Base-by-base conservation (phyloP, 2,888 invertebrate genomes). In the Cheilosia impressa region DNA sequence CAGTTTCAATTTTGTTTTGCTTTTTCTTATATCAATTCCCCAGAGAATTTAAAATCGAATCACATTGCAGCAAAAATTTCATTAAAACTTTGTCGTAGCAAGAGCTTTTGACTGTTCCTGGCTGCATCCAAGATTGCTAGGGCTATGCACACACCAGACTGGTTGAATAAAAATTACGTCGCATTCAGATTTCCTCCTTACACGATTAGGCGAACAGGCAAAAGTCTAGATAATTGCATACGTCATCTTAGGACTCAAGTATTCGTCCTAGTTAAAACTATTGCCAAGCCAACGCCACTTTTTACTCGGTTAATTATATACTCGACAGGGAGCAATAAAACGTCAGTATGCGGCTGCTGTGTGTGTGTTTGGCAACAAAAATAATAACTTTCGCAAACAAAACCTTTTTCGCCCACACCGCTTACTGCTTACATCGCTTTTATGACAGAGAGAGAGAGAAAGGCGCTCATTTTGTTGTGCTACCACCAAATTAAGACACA, bases 31-130 rank as follows among this genome's bases (percentile, higher is more conserved):
- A 55, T 34, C 66, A 73, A 72, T 72, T 50, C 41, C 24, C 57
- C 4, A 52, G 66, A 13, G 81, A 85, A 85, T 77, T 81, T 85
- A 80, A 80, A 85, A 85, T 85, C 85, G 85, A 85, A 85, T 85
- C 80, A 85, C 81, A 81, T 80, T 72, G 72, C 85, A 81, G 81
- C 72, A 81, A 85, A 77, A 85, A 85, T 85, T 85, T 85, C 85
- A 85, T 85, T 85, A 85, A 85, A 85, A 85, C 81, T 85, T 85
- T 81, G 62, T 63, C 85, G 58, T 80, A 31, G 41, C 24, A 15
- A 62, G 31, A 75, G 43, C 69, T 84, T 83, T 84, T 69, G 66
- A 55, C 50, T 69, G 34, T 55, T 45, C 38, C 6, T 31, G 9
- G 9, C 55, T 77, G 72, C 82, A 83, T 68, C 68, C 65, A 45